Base-by-base conservation (phyloP, 2,113 vertebrate genomes). In the Melanerpes aurifrons region DNA sequence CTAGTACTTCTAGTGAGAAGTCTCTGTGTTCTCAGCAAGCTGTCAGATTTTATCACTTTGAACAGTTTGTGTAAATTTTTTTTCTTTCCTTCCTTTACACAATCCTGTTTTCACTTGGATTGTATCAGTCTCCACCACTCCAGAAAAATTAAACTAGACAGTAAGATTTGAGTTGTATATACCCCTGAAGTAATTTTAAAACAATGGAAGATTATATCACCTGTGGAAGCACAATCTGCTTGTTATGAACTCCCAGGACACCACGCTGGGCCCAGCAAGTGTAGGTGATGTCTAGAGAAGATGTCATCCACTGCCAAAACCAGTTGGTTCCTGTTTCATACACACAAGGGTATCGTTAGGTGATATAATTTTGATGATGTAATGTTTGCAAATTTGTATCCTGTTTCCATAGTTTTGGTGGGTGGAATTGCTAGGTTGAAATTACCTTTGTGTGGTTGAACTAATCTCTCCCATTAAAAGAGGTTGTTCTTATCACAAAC, bases 341-440 rank as follows among this genome's bases (percentile, higher is more conserved):
- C 40, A 83, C 69, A 59, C 85, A 64, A 58, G 88, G 67, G 83
- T 74, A 88, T 66, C 76, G 62, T 87, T 61, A 83, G 37, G 37
- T 1, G 4, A 91, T 58, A 48, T n/a, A 54, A 87, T 92, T 94
- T 87, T 90, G 68, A 75, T 71, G 79, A 89, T 62, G 82, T 87
- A 91, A 94, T 78, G 62, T 81, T 94, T 90, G 89, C 80, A 81
- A 58, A 83, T 91, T 78, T 90, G 53, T 86, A 92, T 91, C 58
- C 82, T 81, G 62, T 93, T 94, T 93, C 87, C 35, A 20, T 32
- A 83, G 80, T n/a, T 81, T 69, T 72, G 50, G 87, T 78, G 79
- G 72, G 78, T 72, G 48, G 72, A 94, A 86, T 94, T 93, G 83
- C 72, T 86, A 64, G 76, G 62, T 69, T 90, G 69, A 91, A 94